Evolutionary conservation across 1,140 invertebrate genomes (phyloP), one percentile per base, ranked within the genome.

Genomic region (Listronotus oregonensis): DNA sequence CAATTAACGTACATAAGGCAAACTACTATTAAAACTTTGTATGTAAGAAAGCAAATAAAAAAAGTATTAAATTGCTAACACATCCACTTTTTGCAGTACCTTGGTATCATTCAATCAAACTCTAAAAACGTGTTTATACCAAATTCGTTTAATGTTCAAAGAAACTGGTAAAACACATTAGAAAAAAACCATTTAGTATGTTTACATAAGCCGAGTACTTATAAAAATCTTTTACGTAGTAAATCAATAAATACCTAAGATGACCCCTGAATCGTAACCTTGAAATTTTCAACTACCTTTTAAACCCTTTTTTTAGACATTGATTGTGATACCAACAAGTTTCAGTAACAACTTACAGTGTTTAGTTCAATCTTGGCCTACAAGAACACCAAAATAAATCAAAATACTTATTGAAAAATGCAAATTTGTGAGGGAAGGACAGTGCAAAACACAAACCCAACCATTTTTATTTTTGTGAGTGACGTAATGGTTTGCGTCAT

Each of bases 381-480:
- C 6, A 17, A 49, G 3, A 21, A 15, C 17, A 10, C 32, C 11
- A 46, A 58, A 58, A 31, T 31, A 32, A 27, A 27, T 49, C 4
- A 27, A 49, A 21, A 21, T 49, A 5, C 43, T n/a, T 8, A 43
- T n/a, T 31, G 42, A 58, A 49, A 49, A 42, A 21, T 31, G 21
- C 9, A 51, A 65, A 65, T 42, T 43, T 37, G 6, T 43, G 6
- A 10, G 9, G 7, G 10, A 9, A 14, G 44, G 51, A 58, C 44
- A 52, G 44, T 34, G 39, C n/a, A 65, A 40, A 58, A 57, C 57
- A 65, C 63, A 57, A 65, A 65, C 43, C 52, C 61, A 31, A 65
- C 63, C 63, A 65, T 65, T 65, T 65, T 65, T 65, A 65, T 65
- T 65, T 65, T 65, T 65, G 63, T 65, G 63, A 65, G 63, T 65